Conservation (phyloP, 2,113 vertebrate genomes). For the Casuarius casuarius region DNA sequence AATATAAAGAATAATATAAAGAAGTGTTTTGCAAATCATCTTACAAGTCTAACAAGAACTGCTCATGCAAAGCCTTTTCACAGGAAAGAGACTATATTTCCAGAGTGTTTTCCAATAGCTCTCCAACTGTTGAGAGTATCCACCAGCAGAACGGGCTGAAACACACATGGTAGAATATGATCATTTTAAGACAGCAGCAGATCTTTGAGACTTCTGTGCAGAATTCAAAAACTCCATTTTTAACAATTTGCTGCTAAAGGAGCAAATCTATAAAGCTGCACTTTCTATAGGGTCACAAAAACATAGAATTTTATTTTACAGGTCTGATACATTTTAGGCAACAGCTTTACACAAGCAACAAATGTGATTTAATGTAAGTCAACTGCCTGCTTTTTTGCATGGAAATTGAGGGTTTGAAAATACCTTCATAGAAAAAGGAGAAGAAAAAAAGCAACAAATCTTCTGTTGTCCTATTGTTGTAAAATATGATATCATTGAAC, state of each 20-base stretch:
- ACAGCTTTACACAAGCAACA: slow-evolving; percentile 9
- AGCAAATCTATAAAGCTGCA: background rate
- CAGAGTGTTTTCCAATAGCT: background rate
- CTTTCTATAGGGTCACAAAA: background rate
- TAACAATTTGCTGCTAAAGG: background rate
- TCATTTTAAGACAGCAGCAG: background rate
- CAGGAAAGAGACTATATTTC: background rate
- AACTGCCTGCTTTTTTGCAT: slow-evolving; percentile 25
- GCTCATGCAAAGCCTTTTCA: background rate
- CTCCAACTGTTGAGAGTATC: background rate
- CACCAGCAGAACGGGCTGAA: background rate
- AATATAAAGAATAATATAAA: background rate
- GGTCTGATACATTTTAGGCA: background rate
- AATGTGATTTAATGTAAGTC: slow-evolving; percentile 27
- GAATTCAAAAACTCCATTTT: background rate
- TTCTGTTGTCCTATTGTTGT: slow-evolving; percentile 41
- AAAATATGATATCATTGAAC: slow-evolving; percentile 67
- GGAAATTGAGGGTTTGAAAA: slow-evolving; percentile 17
- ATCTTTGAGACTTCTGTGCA: background rate
- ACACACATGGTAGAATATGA: background rate
- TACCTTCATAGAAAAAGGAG: background rate
- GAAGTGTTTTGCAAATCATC: background rate
- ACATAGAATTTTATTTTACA: background rate
- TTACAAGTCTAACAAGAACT: background rate
- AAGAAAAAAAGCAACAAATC: background rate